Conservation (phyloP, 2,888 invertebrate genomes). For the Dichetophora obliterata region DNA sequence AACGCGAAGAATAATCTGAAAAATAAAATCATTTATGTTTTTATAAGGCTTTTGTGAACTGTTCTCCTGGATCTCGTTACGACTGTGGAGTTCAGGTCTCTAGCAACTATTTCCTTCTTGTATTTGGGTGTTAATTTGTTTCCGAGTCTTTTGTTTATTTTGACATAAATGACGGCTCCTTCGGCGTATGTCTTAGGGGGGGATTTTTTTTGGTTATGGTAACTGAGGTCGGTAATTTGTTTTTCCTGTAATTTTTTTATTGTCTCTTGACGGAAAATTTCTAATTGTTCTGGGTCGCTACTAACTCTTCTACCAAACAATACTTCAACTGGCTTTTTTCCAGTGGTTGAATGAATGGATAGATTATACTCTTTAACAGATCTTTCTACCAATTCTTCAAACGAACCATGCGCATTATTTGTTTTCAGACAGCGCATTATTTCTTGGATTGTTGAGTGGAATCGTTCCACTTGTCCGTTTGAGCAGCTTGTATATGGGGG, state of each 20-base stretch:
- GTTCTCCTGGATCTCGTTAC: too few species aligned
- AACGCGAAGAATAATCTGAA: too few species aligned
- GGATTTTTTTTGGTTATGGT: constrained; percentile 6
- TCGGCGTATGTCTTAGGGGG: neutral
- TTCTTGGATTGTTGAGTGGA: too few species aligned
- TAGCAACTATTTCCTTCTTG: too few species aligned
- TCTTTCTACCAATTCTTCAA: neutral
- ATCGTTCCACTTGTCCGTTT: neutral
- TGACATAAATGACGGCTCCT: constrained; percentile 46
- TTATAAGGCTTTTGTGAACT: too few species aligned
- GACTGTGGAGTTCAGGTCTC: too few species aligned
- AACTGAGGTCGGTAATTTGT: constrained; percentile 1
- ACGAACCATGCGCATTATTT: neutral
- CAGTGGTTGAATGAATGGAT: constrained; percentile 17
- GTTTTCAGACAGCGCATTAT: constrained; percentile 9
- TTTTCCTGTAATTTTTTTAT: constrained; percentile 16
- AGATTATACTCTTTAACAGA: neutral
- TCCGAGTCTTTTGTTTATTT: neutral
- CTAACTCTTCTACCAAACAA: constrained; percentile 5
- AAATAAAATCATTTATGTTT: too few species aligned
- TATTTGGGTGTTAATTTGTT: too few species aligned
- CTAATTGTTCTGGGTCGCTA: constrained; percentile 8
- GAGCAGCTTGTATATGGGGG: constrained; percentile 1
- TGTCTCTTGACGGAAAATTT: constrained; percentile 2
- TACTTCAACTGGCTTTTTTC: constrained; percentile 8